Evolutionary conservation across 1,140 invertebrate genomes (phyloP), one percentile per base, ranked within the genome.

Genomic region (Polypedilum vanderplanki): DNA sequence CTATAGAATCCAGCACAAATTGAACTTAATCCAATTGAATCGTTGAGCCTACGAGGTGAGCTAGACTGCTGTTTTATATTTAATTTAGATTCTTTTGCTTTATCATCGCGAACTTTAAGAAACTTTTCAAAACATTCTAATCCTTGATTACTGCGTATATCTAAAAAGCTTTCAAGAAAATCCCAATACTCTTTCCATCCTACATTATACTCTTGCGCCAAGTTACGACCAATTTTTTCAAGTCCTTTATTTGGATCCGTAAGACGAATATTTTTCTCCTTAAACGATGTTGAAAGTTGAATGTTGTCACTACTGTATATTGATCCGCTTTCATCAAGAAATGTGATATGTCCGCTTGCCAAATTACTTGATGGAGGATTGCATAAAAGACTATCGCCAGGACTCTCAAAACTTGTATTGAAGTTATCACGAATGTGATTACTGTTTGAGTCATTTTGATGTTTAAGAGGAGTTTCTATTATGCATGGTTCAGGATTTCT

Each of bases 181-280:
- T 90, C 88, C 94, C 95, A 97, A 81, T 93, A 94, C 80, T 97
- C 95, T 77, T 89, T 90, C 94, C 94, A 97, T n/a, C 86, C 84
- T 0, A 95, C 85, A 40, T 90, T 87, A 80, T 89, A 87, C 80
- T 93, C 85, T 77, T 88, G 86, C 2, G 94, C 94, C 76, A 96
- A 79, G 75, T 88, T 86, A 77, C 93, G 88, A 73, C 93, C 93
- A 74, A 93, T 86, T 77, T 88, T 84, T 84, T 97, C 95, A 10
- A 96, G 83, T 1, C 94, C 94, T 82, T 95, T 96, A 67, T 92
- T 89, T 41, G 88, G 87, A 80, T 96, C 93, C 76, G 88, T 86
- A 17, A 93, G 85, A 75, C 90, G 85, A 74, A 91, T 87, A 22
- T 83, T 80, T 18, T 84, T 80, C 76, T 82, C 81, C 5, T 76